These are phyloP conservation scores for Stomatorhinus walkeri DNA, from an alignment of 2,797 vertebrate genomes.

Conservation along the genomic window DNA sequence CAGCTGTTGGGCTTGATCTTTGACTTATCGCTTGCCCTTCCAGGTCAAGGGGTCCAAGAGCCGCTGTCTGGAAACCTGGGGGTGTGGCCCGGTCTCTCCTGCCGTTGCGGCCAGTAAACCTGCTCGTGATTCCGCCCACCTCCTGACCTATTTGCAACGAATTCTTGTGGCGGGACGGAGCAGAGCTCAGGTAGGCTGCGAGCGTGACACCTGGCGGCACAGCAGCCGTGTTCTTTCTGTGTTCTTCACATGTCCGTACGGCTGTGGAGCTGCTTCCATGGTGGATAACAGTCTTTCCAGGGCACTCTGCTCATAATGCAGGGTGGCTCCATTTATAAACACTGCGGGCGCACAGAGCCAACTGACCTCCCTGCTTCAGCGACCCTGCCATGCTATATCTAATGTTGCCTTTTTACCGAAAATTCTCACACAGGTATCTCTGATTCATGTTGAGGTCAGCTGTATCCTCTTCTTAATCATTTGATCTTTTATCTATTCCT, in stretches of 20 bases:
- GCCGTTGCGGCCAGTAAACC: neutral
- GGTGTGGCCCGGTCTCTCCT: neutral
- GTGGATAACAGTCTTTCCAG: neutral
- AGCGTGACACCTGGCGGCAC: neutral
- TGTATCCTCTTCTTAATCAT: neutral
- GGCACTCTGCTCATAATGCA: neutral
- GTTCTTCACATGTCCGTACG: neutral
- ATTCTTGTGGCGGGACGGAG: neutral
- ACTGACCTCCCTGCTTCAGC: neutral
- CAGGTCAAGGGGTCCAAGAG: neutral
- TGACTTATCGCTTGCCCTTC: neutral
- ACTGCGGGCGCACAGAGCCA: neutral
- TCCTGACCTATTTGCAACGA: neutral
- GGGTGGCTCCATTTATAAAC: neutral
- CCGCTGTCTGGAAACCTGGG: neutral
- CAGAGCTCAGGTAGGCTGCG: constrained; percentile 4
- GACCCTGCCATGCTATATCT: neutral
- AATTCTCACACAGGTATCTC: neutral
- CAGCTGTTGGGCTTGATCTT: neutral
- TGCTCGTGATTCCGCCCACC: neutral
- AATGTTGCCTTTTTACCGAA: neutral
- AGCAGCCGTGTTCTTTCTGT: neutral
- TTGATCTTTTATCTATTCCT: neutral
- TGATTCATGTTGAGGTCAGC: neutral
- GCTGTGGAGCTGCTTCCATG: neutral